Evolutionary conservation across 2,113 vertebrate genomes (phyloP).

Genomic region (Echinops telfairi): DNA sequence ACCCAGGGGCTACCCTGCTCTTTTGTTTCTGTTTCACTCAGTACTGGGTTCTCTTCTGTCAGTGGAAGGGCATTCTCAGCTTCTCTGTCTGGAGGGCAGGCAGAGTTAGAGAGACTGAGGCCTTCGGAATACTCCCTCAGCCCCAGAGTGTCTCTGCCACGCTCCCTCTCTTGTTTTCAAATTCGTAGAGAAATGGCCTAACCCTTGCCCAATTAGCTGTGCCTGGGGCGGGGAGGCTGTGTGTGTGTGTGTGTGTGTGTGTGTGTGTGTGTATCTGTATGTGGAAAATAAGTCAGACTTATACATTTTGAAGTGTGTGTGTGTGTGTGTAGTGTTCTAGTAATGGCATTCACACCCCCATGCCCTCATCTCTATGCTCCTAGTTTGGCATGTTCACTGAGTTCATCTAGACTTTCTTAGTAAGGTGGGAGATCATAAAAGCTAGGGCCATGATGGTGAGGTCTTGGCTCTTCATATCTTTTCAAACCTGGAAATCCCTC

Average conservation of each 20-base stretch:
- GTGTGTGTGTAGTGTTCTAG: not conserved
- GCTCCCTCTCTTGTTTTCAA: not conserved
- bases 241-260: not conserved
- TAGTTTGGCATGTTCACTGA: too few relatives aligned
- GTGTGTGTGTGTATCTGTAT: not conserved
- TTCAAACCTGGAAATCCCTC: not conserved
- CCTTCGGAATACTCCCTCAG: too few relatives aligned
- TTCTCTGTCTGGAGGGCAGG: not conserved
- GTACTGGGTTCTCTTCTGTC: not conserved
- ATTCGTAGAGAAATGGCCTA: not conserved
- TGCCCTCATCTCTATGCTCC: too few relatives aligned
- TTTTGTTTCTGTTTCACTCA: not conserved
- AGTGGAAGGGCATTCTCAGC: not conserved
- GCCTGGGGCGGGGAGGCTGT: accelerated
- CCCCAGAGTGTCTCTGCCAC: too few relatives aligned
- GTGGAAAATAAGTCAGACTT: not conserved
- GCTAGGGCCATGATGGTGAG: too few relatives aligned
- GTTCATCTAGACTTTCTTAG: too few relatives aligned
- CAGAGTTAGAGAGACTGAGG: not conserved
- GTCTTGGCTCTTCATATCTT: not conserved
- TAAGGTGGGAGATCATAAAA: too few relatives aligned
- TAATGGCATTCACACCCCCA: too few relatives aligned
- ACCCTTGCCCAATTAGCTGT: not conserved
- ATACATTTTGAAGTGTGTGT: too few relatives aligned
- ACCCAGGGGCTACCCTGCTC: not conserved